Evolutionary conservation across 2,797 vertebrate species (phyloP).

Genomic region (Alauda arvensis): DNA sequence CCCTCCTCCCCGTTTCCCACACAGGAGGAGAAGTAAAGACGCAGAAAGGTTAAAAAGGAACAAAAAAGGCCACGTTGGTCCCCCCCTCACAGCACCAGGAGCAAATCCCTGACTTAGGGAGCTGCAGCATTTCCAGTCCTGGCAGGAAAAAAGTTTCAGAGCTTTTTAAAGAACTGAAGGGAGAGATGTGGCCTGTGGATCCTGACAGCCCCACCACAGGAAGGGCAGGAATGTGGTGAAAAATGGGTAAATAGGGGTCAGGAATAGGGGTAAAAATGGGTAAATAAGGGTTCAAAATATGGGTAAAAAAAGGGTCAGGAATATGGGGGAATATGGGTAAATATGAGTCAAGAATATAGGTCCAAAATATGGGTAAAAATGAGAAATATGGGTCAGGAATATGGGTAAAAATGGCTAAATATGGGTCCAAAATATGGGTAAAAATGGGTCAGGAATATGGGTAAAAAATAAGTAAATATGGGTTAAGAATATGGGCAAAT

Average conservation of each 20-base stretch:
- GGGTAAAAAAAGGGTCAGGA: background rate
- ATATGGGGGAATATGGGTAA: background rate
- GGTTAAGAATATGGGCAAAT: background rate
- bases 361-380: background rate
- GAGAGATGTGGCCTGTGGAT: background rate
- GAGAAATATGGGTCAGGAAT: too few species aligned
- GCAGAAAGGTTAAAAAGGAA: constrained; percentile 4
- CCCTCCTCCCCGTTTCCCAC: background rate
- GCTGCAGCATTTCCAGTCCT: background rate
- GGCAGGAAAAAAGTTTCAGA: background rate
- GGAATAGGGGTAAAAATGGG: background rate
- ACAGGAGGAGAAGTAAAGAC: background rate
- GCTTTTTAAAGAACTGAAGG: background rate
- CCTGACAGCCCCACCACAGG: background rate
- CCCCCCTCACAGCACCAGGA: background rate
- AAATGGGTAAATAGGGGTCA: background rate
- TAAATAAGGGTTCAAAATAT: too few species aligned
- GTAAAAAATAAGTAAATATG: background rate
- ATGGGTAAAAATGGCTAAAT: background rate
- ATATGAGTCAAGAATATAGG: background rate
- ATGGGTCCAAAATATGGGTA: background rate
- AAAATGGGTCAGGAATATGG: background rate
- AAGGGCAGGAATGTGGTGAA: background rate
- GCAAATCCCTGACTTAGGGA: background rate
- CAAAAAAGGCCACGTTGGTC: background rate